Evolutionary conservation across 2,113 vertebrate genomes (phyloP), one percentile per base, ranked within the genome.

Genomic region (Brachypodius melanocephalos): DNA sequence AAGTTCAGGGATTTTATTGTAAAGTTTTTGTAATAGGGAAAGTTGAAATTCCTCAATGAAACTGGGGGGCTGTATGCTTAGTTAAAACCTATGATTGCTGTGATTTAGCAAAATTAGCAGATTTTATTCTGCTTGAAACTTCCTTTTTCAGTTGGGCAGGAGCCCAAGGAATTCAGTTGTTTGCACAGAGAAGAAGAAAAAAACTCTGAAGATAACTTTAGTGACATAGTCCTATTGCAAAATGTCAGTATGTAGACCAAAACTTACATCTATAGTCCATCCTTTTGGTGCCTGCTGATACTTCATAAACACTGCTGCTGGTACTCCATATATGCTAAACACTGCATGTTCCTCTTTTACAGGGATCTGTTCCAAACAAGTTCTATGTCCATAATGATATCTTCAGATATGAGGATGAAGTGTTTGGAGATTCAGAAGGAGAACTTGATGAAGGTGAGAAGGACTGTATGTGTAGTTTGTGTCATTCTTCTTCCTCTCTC

Each of bases 381-480:
- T 99, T 99, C 97, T 99, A 99, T 46, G 99, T 99, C 95, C 99
- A 99, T 97, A 99, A 99, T 79, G 99, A 99, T 97, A 99, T 99
- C 97, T 99, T 99, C 97, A 98, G 99, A 83, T 99, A 99, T 2
- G 99, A 99, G 97, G 99, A 99, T 96, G 99, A 99, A 96, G 99
- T 99, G 20, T 99, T 99, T 97, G 98, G 98, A 88, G 99, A 99
- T 96, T 99, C 99, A 17, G 99, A 99, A 97, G 99, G 99, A 84
- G 99, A 99, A 93, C 98, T 99, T 80, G 99, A 99, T 96, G 99
- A 99, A 98, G 99, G 99, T 99, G 92, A 97, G 97, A n/a, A 75
- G 34, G 48, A 38, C 25, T 46, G 31, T 13, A 17, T 6, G 0
- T 1, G 0, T 5, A 4, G 22, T 72, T 65, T 63, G 52, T 72